A percentile compares a stretch with the other conserved stretches of the same genome.
Evolutionary conservation across 2,888 invertebrate species (phyloP).

Genomic region (Parnassius glacialis): DNA sequence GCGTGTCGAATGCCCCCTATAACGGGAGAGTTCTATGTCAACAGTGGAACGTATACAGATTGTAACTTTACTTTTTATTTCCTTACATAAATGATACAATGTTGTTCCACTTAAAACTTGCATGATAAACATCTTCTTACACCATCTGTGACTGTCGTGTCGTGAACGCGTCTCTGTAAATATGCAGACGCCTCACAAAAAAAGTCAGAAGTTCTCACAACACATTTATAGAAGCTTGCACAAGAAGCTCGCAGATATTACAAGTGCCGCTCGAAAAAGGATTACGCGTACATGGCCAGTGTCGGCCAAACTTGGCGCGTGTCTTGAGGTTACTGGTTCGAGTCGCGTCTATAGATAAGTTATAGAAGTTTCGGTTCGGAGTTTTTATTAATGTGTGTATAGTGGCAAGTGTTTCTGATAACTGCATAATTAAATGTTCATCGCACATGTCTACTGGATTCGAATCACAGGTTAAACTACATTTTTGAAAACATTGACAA

Average conservation of each 20-base stretch:
- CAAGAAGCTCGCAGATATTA: not conserved
- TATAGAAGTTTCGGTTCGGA: not conserved
- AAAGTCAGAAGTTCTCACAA: not conserved
- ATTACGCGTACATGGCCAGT: not conserved
- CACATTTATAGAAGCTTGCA: slow-evolving; percentile 8
- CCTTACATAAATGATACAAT: too few relatives aligned
- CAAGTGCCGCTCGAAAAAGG: slow-evolving; percentile 1
- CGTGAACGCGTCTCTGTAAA: not conserved
- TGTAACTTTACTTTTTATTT: too few relatives aligned
- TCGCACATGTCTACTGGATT: too few relatives aligned
- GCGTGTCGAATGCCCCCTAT: too few relatives aligned
- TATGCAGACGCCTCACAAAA: not conserved
- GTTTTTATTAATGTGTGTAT: not conserved
- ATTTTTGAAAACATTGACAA: too few relatives aligned
- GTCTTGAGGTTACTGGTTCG: not conserved
- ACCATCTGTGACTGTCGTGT: not conserved
- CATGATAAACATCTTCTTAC: too few relatives aligned
- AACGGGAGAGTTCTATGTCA: too few relatives aligned
- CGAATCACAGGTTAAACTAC: too few relatives aligned
- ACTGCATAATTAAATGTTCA: too few relatives aligned
- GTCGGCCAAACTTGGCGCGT: slow-evolving; percentile 2
- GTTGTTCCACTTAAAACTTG: too few relatives aligned
- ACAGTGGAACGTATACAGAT: too few relatives aligned
- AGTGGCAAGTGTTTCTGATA: too few relatives aligned
- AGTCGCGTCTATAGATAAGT: not conserved